Conservation (phyloP, 2,888 invertebrate genomes). For the Drosophila subquinaria region DNA sequence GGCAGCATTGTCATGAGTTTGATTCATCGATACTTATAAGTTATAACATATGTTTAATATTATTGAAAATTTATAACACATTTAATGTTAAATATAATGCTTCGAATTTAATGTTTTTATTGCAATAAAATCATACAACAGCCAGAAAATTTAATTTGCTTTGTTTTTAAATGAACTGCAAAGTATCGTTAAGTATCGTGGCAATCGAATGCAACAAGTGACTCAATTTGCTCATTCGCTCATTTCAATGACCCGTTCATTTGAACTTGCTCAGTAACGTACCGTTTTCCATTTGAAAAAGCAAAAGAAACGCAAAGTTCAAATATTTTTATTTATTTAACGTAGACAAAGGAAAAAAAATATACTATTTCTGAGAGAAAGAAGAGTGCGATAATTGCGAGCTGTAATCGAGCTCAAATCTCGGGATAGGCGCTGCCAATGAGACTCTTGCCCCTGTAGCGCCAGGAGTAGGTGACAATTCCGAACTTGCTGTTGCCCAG, state of each 20-base stretch:
- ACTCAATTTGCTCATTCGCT: neutral
- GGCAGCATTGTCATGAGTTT: too few species aligned
- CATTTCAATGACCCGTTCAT: neutral
- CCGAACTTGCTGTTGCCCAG: slow-evolving; percentile 90
- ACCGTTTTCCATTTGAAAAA: neutral
- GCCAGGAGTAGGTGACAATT: slow-evolving; percentile 91
- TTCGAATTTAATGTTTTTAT: too few species aligned
- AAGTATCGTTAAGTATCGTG: too few species aligned
- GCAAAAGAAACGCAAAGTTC: neutral
- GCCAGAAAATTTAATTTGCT: too few species aligned
- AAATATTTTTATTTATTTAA: slow-evolving; percentile 44
- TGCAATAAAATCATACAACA: too few species aligned
- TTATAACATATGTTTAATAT: too few species aligned
- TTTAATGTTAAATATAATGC: too few species aligned
- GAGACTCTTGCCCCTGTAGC: slow-evolving; percentile 91
- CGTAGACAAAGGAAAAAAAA: slow-evolving; percentile 32
- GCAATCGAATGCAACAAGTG: too few species aligned
- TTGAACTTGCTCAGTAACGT: neutral
- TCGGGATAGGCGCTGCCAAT: slow-evolving; percentile 94
- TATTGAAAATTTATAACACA: too few species aligned
- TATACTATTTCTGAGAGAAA: slow-evolving; percentile 6
- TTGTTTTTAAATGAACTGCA: too few species aligned
- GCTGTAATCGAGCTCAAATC: slow-evolving; percentile 86
- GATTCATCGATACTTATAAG: too few species aligned
- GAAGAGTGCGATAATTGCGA: slow-evolving; percentile 1